Base-by-base conservation (phyloP, 92 coral and sea anemone species). In the Bergia sp. region DNA sequence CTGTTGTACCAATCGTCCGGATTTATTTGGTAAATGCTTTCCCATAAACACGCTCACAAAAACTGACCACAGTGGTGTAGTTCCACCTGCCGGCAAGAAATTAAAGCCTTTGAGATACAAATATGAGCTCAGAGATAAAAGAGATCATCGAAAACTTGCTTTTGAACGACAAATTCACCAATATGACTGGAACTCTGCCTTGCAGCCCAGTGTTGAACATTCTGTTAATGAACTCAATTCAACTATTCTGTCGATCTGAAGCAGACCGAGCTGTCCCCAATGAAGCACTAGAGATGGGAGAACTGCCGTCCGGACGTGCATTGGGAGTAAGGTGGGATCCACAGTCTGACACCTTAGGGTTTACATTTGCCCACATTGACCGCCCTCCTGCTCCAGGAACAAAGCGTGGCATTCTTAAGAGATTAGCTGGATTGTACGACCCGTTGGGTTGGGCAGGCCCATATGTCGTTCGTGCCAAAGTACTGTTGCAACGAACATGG, bases 381-480 rank as follows among this genome's bases (percentile, higher is more conserved):
- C 88, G 90, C 40, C 84, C 93, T 13, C 83, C 83, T 47, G 87
- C 82, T 37, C 81, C 37, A 3, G 8, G 37, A 2, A 82, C 91
- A 72, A 88, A 88, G 77, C 74, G 93, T 21, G 89, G 93, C 2
- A 20, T 88, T 38, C 89, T 91, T n/a, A 82, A 37, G 43, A 88
- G 45, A 65, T 39, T 88, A 69, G 89, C 93, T 29, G 81, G 80
- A 53, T 7, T 91, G 47, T 91, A 88, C 36, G 93, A 91, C 87
- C 94, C 92, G 64, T 47, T 80, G 23, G 93, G 94, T 4, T 90
- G 90, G 90, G 81, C 91, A 3, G 80, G 90, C 61, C 92, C 94
- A 23, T 90, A 66, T 29, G 67, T 69, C 36, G 38, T 92, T 49
- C 92, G 92, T 20, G 93, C 89, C n/a, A 90, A 86, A 65, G 82